Evolutionary conservation across 1,140 invertebrate genomes (phyloP).

Genomic region (Rhagoletis pomonella): DNA sequence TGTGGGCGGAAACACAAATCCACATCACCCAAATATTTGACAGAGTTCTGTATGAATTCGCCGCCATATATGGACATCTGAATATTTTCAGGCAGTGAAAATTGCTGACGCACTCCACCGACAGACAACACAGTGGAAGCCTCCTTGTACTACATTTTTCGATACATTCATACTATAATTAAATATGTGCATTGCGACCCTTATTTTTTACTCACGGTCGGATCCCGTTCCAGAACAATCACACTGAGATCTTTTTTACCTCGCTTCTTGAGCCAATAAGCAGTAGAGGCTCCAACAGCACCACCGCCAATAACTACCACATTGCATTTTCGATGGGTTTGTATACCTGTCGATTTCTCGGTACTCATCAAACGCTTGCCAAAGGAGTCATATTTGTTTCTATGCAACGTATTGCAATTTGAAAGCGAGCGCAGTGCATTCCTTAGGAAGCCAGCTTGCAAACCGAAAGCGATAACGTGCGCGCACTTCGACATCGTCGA

Average conservation of each 20-base stretch:
- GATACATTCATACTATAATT: neutral
- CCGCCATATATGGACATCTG: constrained; percentile 91
- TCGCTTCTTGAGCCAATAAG: constrained; percentile 91
- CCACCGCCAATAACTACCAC: constrained; percentile 95
- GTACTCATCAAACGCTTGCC: constrained; percentile 11
- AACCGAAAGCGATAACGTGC: neutral
- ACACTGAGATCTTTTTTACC: constrained; percentile 82
- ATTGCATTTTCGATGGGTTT: constrained; percentile 80
- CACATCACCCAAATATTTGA: constrained; percentile 83
- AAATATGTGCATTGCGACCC: neutral
- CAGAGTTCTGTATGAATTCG: constrained; percentile 91
- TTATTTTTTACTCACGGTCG: constrained; percentile 78
- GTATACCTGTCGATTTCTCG: constrained; percentile 64
- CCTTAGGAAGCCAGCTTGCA: neutral
- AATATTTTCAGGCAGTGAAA: constrained; percentile 95
- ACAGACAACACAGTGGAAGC: constrained; percentile 87
- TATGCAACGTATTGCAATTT: neutral
- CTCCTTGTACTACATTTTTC: constrained; percentile 82
- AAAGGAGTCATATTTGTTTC: too few species aligned
- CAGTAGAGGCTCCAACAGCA: constrained; percentile 91
- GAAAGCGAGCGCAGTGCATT: neutral
- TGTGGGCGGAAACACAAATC: constrained; percentile 90
- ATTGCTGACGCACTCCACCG: constrained; percentile 94
- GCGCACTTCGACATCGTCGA: constrained; percentile 25
- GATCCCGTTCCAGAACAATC: constrained; percentile 92